Evolutionary conservation across 2,888 invertebrate species (phyloP).

Genomic region (Leuctra nigra): DNA sequence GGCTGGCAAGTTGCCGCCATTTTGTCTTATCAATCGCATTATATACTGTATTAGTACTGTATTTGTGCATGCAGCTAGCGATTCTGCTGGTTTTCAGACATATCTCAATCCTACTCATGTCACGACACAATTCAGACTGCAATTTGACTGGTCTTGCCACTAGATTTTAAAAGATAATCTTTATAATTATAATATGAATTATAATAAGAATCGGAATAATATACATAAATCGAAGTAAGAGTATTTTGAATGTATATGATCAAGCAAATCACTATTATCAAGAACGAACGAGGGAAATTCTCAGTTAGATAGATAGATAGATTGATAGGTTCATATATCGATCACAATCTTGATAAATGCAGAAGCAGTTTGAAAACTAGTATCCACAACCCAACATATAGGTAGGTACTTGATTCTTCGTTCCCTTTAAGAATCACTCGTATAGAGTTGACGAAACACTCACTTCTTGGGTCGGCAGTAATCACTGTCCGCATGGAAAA

Average conservation of each 20-base stretch:
- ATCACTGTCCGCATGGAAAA: constrained; percentile 28
- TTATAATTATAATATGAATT: constrained; percentile 20
- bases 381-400: constrained; percentile 32
- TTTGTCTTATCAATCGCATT: no score
- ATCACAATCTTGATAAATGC: constrained; percentile 32
- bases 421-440: constrained; percentile 29
- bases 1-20: no score
- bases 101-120: constrained; percentile 1
- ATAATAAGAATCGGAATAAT: constrained; percentile 19
- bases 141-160: constrained; percentile 30
- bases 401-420: no score
- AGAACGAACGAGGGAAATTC: constrained; percentile 31
- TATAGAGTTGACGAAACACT: no score
- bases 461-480: constrained; percentile 27
- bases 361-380: constrained; percentile 32
- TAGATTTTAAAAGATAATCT: constrained; percentile 29
- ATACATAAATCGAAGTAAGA: constrained; percentile 31
- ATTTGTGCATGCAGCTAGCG: no score
- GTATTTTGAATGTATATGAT: constrained; percentile 31
- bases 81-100: background rate
- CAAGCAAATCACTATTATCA: constrained; percentile 31
- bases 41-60: no score
- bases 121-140: constrained; percentile 29
- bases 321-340: no score
- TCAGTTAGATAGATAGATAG: no score